These are phyloP conservation scores for Xestia rhomboidea DNA, from an alignment of 2,888 invertebrate genomes.

Conservation along the genomic window DNA sequence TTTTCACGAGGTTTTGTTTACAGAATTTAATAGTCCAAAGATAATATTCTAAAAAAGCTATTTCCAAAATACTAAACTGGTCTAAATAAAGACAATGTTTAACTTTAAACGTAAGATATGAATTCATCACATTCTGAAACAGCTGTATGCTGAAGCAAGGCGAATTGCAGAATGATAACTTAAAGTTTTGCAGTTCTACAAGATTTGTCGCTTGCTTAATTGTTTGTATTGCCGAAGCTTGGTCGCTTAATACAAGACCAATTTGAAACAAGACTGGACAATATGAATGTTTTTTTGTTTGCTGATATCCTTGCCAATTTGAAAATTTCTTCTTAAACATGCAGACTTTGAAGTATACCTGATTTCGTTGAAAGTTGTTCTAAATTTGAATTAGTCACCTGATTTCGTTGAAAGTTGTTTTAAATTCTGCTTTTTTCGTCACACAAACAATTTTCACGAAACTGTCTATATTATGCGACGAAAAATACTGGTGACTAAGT, in stretches of 20 bases:
- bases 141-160: neutral
- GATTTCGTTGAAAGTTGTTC: neutral
- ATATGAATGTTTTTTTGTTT: constrained; percentile 13
- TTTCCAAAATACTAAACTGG: constrained; percentile 27
- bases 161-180: neutral
- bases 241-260: constrained; percentile 53
- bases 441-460: neutral
- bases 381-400: no score
- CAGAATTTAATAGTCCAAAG: neutral
- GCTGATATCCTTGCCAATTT: constrained; percentile 38
- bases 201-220: neutral
- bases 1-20: neutral
- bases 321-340: neutral
- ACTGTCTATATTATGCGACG: neutral
- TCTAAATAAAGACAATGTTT: constrained; percentile 8
- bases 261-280: constrained; percentile 62
- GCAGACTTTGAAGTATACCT: neutral
- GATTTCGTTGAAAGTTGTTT: neutral
- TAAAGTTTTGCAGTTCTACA: neutral
- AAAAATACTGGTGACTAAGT: neutral
- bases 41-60: neutral
- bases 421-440: neutral
- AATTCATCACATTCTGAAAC: constrained; percentile 34
- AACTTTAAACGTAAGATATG: constrained; percentile 37
- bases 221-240: constrained; percentile 48